Evolutionary conservation across 2,113 vertebrate genomes (phyloP).

Genomic region (Rissa tridactyla): DNA sequence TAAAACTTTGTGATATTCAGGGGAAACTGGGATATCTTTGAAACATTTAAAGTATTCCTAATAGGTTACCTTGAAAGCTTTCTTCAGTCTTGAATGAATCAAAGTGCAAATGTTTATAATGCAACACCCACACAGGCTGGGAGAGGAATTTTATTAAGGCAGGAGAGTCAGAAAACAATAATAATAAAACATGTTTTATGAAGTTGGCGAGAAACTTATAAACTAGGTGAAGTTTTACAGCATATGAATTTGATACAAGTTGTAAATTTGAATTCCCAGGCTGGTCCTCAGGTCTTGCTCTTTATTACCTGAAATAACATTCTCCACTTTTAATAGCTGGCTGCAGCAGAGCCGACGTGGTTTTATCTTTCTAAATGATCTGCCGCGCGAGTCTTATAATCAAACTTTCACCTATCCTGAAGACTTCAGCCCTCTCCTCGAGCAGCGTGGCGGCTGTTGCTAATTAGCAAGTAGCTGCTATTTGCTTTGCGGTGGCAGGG

Average conservation of each 20-base stretch:
- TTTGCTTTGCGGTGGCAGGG: neutral
- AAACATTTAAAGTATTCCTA: slow-evolving; percentile 18
- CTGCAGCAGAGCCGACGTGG: neutral
- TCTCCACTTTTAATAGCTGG: slow-evolving; percentile 38
- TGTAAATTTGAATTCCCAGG: slow-evolving; percentile 66
- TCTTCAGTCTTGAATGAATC: slow-evolving; percentile 60
- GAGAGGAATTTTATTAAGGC: slow-evolving; percentile 70
- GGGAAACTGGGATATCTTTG: neutral
- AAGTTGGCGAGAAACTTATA: slow-evolving; percentile 67
- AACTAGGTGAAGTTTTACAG: slow-evolving; percentile 66
- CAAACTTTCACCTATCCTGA: neutral
- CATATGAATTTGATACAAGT: slow-evolving; percentile 32
- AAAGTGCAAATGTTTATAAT: slow-evolving; percentile 48
- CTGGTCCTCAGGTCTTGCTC: slow-evolving; percentile 27
- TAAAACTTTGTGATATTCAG: neutral
- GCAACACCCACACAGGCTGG: slow-evolving; percentile 25
- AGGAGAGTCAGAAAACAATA: slow-evolving; percentile 69
- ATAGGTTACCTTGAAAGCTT: slow-evolving; percentile 64
- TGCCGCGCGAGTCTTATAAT: neutral
- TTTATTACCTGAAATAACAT: slow-evolving; percentile 57
- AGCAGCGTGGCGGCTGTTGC: neutral
- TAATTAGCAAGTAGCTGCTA: neutral
- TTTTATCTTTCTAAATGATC: slow-evolving; percentile 35
- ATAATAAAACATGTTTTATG: slow-evolving; percentile 75
- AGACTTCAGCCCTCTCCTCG: neutral